Percentiles rank a stretch among this genome's conserved stretches.
Evolutionary conservation across 2,888 invertebrate species (phyloP).

Genomic region (Cinara cedri): DNA sequence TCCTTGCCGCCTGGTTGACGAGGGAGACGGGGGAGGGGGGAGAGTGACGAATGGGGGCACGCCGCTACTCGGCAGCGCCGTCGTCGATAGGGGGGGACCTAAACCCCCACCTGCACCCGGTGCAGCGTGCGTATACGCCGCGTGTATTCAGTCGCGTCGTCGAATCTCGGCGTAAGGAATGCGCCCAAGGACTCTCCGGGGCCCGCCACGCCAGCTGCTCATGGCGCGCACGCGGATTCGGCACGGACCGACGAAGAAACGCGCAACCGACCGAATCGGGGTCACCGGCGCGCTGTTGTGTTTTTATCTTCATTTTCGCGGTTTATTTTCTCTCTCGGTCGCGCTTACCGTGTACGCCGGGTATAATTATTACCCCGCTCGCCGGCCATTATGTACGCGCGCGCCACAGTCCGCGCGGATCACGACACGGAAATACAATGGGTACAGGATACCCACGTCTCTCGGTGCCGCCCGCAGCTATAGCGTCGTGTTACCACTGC

Average conservation of each 20-base stretch:
- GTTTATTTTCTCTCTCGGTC: conserved; percentile 15
- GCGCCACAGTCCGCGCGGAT: too few species aligned
- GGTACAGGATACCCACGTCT: too few species aligned
- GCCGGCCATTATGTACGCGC: too few species aligned
- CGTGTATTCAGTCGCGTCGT: background rate
- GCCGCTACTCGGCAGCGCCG: background rate
- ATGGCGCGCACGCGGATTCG: conserved; percentile 4
- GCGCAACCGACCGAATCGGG: conserved; percentile 44
- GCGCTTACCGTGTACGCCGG: background rate
- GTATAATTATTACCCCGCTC: too few species aligned
- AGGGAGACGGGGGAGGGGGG: background rate
- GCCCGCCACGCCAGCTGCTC: background rate
- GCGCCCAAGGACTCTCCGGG: background rate
- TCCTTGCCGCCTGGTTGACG: too few species aligned
- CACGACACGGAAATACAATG: too few species aligned
- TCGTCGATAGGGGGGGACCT: background rate
- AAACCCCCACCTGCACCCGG: too few species aligned
- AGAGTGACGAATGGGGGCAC: too few species aligned
- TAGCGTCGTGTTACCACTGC: too few species aligned
- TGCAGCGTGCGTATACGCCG: too few species aligned
- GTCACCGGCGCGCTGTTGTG: conserved; percentile 13
- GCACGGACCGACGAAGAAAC: conserved; percentile 32
- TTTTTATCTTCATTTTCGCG: conserved; percentile 39
- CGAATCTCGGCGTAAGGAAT: background rate
- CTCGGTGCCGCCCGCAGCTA: too few species aligned